Conservation (phyloP, 2,888 invertebrate genomes). For the Tetragonula carbonaria region DNA sequence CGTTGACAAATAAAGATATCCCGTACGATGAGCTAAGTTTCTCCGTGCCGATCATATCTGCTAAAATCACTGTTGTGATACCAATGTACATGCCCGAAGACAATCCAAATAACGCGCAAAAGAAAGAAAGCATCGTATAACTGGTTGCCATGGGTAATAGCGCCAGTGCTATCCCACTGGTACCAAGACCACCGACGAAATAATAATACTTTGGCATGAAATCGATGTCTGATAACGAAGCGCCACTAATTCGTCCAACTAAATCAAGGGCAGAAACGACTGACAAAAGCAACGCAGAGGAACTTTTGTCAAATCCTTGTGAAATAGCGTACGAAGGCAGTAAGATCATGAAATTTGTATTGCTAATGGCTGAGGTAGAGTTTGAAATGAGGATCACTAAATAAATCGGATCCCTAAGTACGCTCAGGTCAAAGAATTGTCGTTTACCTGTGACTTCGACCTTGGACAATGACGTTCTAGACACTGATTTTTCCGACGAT, state of each 20-base stretch:
- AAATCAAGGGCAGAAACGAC: slow-evolving; percentile 93
- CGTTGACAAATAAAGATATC: slow-evolving; percentile 93
- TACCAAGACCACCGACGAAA: slow-evolving; percentile 90
- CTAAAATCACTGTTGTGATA: slow-evolving; percentile 94
- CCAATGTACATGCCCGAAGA: slow-evolving; percentile 94
- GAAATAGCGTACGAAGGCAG: slow-evolving; percentile 91
- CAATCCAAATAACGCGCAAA: slow-evolving; percentile 91
- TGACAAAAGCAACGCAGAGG: slow-evolving; percentile 91
- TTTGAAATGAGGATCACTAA: slow-evolving; percentile 93
- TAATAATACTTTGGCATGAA: slow-evolving; percentile 92
- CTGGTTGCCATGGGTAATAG: slow-evolving; percentile 88
- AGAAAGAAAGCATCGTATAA: slow-evolving; percentile 88
- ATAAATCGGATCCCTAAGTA: slow-evolving; percentile 92
- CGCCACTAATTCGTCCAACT: slow-evolving; percentile 93
- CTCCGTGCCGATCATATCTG: slow-evolving; percentile 93
- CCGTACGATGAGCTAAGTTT: slow-evolving; percentile 93
- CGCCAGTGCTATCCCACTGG: slow-evolving; percentile 91
- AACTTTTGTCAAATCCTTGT: slow-evolving; percentile 89
- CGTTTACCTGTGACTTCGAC: slow-evolving; percentile 20
- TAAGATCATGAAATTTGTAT: slow-evolving; percentile 93
- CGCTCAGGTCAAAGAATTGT: slow-evolving; percentile 89
- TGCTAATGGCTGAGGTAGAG: slow-evolving; percentile 93
- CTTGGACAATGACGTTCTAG: slow-evolving; percentile 17
- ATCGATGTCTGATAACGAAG: slow-evolving; percentile 91
- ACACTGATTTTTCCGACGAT: slow-evolving; percentile 17